Evolutionary conservation across 2,888 invertebrate species (phyloP), one percentile per base, ranked within the genome.

Genomic region (Trissoscelio sp.): DNA sequence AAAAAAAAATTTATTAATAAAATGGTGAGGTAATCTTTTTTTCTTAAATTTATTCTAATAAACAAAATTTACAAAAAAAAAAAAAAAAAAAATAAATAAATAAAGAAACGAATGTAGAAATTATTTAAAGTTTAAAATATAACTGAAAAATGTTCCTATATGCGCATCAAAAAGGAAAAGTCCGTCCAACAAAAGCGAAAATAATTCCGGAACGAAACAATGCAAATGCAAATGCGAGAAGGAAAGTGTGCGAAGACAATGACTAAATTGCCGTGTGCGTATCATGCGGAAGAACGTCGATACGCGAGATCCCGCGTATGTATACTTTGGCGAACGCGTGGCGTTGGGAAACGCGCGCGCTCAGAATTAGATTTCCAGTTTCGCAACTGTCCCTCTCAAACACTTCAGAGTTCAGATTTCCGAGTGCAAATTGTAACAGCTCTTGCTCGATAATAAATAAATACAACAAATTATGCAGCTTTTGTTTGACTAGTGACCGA

Each of bases 201-300:
- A 66, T 39, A 24, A 51, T 37, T 48, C 3, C 37, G 14, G 5
- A 6, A 12, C 51, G 16, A 18, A 12, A 67, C 72, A 72, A 51
- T 60, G 28, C 44, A 44, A 57, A 72, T 55, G 58, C 22, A 66
- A 57, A 62, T 48, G 77, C 24, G 39, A 14, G 24, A 53, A 75
- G 39, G 42, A 58, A 72, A 66, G 46, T 39, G 58, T 14, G 16
- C 14, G 37, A 46, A 66, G 60, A 58, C 48, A 58, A 60, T 79
- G 62, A 60, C 14, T 62, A 62, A 62, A 62, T 53, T 46, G 20
- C 18, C 48, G 51, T 53, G 14, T 20, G 60, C 31, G 53, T 53
- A 57, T 79, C 67, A 79, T n/a, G 60, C 73, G 79, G 79, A 79
- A 79, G 62, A 67, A 37, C 22, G 37, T 14, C 57, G 58, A 66